These are phyloP conservation scores for Gnathochromis pfefferi DNA, from an alignment of 2,113 vertebrate genomes.

Conservation along the genomic window DNA sequence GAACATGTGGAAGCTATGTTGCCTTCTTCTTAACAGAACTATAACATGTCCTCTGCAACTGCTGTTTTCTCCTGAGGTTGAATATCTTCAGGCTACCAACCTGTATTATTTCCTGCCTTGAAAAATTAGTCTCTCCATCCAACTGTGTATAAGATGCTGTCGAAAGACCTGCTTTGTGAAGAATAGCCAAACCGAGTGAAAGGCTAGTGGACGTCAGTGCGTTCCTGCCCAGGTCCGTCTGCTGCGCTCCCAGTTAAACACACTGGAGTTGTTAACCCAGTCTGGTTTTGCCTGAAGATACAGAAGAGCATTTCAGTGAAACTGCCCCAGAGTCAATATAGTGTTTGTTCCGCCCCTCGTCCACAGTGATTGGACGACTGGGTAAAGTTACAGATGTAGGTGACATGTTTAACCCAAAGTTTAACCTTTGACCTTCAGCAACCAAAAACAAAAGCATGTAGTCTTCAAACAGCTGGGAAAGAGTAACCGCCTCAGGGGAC, in stretches of 20 bases:
- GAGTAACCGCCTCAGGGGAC: neutral
- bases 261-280: neutral
- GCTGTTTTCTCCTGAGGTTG: neutral
- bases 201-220: neutral
- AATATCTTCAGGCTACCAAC: neutral
- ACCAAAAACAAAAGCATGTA: neutral
- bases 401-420: neutral
- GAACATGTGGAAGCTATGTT: neutral
- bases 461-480: neutral
- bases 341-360: neutral
- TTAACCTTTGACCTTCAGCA: neutral
- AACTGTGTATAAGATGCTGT: neutral
- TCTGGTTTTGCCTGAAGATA: neutral
- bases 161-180: neutral
- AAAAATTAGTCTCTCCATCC: neutral
- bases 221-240: neutral
- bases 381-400: neutral
- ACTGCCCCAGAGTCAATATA: neutral
- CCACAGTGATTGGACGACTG: neutral
- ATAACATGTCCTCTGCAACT: neutral
- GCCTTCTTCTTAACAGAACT: neutral
- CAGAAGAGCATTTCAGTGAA: neutral
- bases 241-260: neutral
- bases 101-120: neutral
- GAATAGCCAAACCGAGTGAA: neutral